These are phyloP conservation scores for Drosophila neonasuta DNA, from an alignment of 2,888 invertebrate species.

Conservation along the genomic window DNA sequence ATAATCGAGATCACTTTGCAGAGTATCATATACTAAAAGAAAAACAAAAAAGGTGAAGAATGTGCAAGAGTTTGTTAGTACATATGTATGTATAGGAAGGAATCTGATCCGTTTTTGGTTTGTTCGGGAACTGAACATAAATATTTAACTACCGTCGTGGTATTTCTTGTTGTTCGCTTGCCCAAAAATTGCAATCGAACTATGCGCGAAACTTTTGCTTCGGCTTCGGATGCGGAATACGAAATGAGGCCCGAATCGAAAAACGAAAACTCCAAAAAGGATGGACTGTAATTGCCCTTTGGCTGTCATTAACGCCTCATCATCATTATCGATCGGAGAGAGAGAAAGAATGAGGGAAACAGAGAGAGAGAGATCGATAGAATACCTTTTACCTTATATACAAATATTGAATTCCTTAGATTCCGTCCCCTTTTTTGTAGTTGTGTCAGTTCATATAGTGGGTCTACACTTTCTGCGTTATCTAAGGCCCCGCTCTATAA, in stretches of 20 bases:
- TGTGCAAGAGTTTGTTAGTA: constrained; percentile 14
- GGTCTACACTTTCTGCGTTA: constrained; percentile 18
- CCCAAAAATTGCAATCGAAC: constrained; percentile 4
- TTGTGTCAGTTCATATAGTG: neutral
- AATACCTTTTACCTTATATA: constrained; percentile 7
- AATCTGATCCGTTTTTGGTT: constrained; percentile 25
- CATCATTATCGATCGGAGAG: constrained; percentile 47
- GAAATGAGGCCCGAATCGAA: constrained; percentile 46
- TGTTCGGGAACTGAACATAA: constrained; percentile 18
- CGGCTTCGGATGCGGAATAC: constrained; percentile 41
- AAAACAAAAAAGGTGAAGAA: constrained; percentile 16
- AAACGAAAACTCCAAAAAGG: constrained; percentile 19
- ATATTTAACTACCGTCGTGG: constrained; percentile 19
- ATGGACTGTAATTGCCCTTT: constrained; percentile 31
- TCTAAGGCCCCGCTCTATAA: constrained; percentile 53
- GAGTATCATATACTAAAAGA: neutral
- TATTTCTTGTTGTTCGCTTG: constrained; percentile 4
- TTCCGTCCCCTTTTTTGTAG: neutral
- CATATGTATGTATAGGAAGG: constrained; percentile 11
- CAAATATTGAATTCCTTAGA: constrained; percentile 24
- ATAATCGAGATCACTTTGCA: neutral
- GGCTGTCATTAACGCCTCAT: constrained; percentile 52
- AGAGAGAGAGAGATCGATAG: neutral
- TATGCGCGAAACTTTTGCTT: constrained; percentile 7
- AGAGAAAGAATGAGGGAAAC: neutral